Evolutionary conservation across 2,888 invertebrate species (phyloP), one percentile per base, ranked within the genome.

Genomic region (Drosophila anceps): DNA sequence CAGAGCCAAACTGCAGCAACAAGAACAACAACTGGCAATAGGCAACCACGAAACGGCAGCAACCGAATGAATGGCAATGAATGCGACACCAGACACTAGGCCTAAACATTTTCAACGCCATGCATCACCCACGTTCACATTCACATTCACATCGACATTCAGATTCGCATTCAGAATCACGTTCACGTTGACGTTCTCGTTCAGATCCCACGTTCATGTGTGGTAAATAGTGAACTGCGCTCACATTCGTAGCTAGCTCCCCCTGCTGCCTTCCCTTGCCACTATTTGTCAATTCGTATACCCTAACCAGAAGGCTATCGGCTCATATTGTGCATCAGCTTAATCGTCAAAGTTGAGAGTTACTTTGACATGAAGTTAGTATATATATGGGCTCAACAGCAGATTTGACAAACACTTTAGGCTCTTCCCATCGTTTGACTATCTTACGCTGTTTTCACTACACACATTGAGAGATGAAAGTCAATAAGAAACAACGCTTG

Each of bases 61-160:
- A 79, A 59, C 86, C 86, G 86, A 81, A 83, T 85, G 88, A 84
- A 86, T 84, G 76, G 88, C 79, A 86, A 86, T 88, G 84, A 85
- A 88, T 86, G 84, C 87, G 76, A 86, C 84, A 84, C 84, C 81
- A 88, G 86, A 83, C 81, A 70, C 82, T 75, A 78, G 78, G 81
- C 84, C 76, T 74, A 70, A 78, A 72, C 72, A 81, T 85, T 88
- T 88, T 79, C 88, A 85, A 71, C 88, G 73, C 86, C 85, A 81
- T 83, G 81, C 79, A 73, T 84, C 86, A 86, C 73, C 74, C 78
- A 72, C 75, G 29, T 59, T 64, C 77, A 61, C 77, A 41, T 64
- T 57, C 75, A 20, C 62, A 48, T 61, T 50, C 67, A 24, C 60
- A 44, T 37, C 51, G 67, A 48, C 53, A 29, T 58, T 69, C 63